Percentiles rank a stretch among this genome's conserved stretches.
Evolutionary conservation across 2,113 vertebrate species (phyloP).

Genomic region (Pseudonaja textilis): DNA sequence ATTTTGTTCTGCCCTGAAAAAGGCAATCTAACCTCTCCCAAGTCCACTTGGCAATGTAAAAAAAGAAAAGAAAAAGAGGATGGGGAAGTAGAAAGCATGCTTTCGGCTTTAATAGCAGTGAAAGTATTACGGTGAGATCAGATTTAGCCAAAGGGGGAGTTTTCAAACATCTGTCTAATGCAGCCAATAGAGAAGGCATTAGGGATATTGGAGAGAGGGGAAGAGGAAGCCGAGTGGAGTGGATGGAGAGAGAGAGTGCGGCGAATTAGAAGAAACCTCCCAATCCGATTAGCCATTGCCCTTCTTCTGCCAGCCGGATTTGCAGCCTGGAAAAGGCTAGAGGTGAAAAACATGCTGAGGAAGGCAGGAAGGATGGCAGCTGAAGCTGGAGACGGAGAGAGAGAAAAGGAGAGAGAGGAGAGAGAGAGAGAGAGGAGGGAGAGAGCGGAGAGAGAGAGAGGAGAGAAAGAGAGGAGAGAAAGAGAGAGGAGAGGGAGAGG

Average conservation of each 20-base stretch:
- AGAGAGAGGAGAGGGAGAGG: no score
- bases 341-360: background rate
- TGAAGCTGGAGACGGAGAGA: no score
- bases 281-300: conserved; percentile 74
- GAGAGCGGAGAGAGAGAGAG: no score
- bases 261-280: conserved; percentile 69
- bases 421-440: accelerated
- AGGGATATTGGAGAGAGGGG: conserved; percentile 67
- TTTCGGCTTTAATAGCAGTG: conserved; percentile 71
- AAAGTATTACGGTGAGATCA: conserved; percentile 71
- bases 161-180: conserved; percentile 73
- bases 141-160: conserved; percentile 58
- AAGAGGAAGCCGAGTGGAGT: conserved; percentile 45
- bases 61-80: conserved; percentile 3
- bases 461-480: no score
- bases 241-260: conserved; percentile 44
- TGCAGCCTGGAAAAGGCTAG: background rate
- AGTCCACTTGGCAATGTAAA: conserved; percentile 53
- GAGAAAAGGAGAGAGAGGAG: no score
- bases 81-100: conserved; percentile 2
- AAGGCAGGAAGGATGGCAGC: background rate
- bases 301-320: conserved; percentile 38
- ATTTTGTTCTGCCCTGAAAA: conserved; percentile 59
- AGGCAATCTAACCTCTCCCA: conserved; percentile 44
- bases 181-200: conserved; percentile 75